A percentile compares a stretch with the other conserved stretches of the same genome.
Evolutionary conservation across 2,113 vertebrate species (phyloP).

Genomic region (Odontesthes bonariensis): DNA sequence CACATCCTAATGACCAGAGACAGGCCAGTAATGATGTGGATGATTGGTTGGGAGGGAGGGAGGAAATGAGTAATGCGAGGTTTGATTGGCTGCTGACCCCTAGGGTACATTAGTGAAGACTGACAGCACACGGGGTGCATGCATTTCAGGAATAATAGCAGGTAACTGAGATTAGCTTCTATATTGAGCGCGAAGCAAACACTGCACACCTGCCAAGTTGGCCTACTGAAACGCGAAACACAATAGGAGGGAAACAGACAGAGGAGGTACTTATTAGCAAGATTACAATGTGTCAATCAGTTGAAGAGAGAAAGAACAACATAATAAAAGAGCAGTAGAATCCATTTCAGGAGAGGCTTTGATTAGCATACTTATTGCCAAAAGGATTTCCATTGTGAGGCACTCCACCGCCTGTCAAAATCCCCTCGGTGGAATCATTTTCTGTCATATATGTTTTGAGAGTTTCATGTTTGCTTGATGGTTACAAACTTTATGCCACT

Average conservation of each 20-base stretch:
- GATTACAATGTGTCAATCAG: constrained; percentile 79
- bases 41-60: constrained; percentile 53
- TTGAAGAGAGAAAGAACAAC: constrained; percentile 52
- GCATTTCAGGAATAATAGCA: constrained; percentile 64
- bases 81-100: constrained; percentile 69
- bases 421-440: constrained; percentile 21
- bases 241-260: constrained; percentile 63
- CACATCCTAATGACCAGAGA: constrained; percentile 56
- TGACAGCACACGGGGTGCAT: constrained; percentile 39
- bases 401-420: constrained; percentile 54
- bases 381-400: constrained; percentile 53
- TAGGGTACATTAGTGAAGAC: constrained; percentile 39
- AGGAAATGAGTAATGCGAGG: constrained; percentile 54
- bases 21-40: constrained; percentile 56
- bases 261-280: constrained; percentile 74
- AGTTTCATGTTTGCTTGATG: constrained; percentile 31
- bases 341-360: constrained; percentile 67
- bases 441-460: constrained; percentile 26
- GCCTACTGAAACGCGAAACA: constrained; percentile 52
- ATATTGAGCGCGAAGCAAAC: constrained; percentile 44
- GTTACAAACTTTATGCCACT: constrained; percentile 47
- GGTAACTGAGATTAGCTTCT: constrained; percentile 49
- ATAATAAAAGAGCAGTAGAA: constrained; percentile 68
- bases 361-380: constrained; percentile 75
- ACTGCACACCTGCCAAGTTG: constrained; percentile 46